Evolutionary conservation across 1,140 invertebrate species (phyloP).

Genomic region (Trachelipus rathkii): DNA sequence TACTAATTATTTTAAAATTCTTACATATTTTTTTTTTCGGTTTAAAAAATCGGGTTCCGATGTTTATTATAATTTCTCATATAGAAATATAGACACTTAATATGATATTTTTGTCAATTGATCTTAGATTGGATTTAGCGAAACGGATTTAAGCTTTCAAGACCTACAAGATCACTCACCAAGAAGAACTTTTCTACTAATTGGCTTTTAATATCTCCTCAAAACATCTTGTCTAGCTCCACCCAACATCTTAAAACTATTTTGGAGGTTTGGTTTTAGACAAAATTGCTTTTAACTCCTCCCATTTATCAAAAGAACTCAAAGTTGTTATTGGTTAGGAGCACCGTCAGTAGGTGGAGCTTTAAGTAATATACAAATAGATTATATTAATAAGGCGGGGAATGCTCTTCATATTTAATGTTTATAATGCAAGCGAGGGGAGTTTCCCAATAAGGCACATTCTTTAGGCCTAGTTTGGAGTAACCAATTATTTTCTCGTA

Average conservation of each 20-base stretch:
- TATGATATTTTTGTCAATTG: background rate
- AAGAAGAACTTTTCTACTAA: background rate
- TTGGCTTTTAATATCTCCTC: conserved; percentile 2
- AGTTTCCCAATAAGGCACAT: background rate
- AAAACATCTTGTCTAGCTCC: background rate
- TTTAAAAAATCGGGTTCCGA: no score
- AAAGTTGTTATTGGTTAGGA: background rate
- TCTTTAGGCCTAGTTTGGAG: background rate
- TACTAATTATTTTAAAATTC: no score
- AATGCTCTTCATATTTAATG: background rate
- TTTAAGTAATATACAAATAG: background rate
- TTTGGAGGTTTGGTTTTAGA: background rate
- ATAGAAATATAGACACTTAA: background rate
- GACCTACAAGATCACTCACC: background rate
- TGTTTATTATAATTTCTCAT: no score
- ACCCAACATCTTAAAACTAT: background rate
- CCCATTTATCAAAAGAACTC: background rate
- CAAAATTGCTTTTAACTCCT: background rate
- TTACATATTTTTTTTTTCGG: no score
- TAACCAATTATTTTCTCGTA: background rate
- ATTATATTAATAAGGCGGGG: background rate
- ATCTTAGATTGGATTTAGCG: background rate
- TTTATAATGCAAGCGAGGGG: background rate
- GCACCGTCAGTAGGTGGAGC: background rate
- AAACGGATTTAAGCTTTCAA: background rate